A percentile compares a stretch with the other conserved stretches of the same genome.
Conservation (phyloP, 2,113 vertebrate species). For the Leptocoma aspasia region DNA sequence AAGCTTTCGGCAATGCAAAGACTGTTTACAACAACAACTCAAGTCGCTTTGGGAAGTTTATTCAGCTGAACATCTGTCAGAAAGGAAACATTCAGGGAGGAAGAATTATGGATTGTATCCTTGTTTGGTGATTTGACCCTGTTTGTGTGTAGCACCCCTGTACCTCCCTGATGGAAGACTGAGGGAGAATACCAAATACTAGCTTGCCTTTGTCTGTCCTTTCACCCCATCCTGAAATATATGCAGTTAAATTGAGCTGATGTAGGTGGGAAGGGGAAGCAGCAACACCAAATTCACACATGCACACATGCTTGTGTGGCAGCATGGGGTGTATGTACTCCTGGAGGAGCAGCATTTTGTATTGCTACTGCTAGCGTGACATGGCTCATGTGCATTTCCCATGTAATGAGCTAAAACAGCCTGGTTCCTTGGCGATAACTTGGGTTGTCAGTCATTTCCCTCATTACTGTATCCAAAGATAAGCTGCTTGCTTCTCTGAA, state of each 20-base stretch:
- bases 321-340: accelerated
- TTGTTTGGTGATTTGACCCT: conserved; percentile 20
- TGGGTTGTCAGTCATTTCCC: not conserved
- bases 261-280: not conserved
- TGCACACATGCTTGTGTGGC: accelerated
- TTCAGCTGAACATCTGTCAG: conserved; percentile 93
- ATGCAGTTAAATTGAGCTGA: not conserved
- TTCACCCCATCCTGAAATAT: not conserved
- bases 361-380: accelerated
- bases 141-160: accelerated
- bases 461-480: not conserved
- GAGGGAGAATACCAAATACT: not conserved
- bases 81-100: conserved; percentile 98
- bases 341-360: not conserved
- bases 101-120: conserved; percentile 98
- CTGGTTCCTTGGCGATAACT: not conserved
- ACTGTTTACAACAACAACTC: conserved; percentile 99
- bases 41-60: conserved; percentile 96
- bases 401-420: not conserved
- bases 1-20: conserved; percentile 96
- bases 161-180: not conserved
- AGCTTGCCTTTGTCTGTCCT: not conserved
- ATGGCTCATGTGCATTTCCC: not conserved
- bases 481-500: not conserved
- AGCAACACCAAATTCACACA: not conserved